Base-by-base conservation (phyloP, 2,797 vertebrate species). In the Falco cherrug region DNA sequence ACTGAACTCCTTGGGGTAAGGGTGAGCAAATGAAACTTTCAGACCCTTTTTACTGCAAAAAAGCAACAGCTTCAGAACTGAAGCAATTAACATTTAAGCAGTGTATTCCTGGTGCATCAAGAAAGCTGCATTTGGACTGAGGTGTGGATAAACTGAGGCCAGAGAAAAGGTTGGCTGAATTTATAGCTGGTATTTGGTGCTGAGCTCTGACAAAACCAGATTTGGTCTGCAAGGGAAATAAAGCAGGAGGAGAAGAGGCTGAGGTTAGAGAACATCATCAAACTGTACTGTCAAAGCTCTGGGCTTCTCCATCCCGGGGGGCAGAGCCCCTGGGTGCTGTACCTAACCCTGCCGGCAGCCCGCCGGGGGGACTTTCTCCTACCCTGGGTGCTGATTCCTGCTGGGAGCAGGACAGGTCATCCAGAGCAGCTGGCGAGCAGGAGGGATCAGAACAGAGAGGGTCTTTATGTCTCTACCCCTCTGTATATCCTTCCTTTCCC, bases 321-420 rank as follows among this genome's bases (percentile, higher is more conserved):
- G 24, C 41, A 69, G 57, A 69, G 39, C 37, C 16, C 8, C 16
- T 22, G 56, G 15, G 24, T 37, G 19, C 35, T 68, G 39, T 13
- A 33, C 16, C 63, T 9, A 68, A 41, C 19, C 54, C n/a, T 0
- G 1, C 41, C 1, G 1, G 12, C 18, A 31, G 37, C 6, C 28
- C 33, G 25, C 3, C 0, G 15, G 4, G n/a, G 35, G 33, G 41
- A 15, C 21, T 54, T 75, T 10, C 16, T 50, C 31, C 9, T 22
- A 4, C 24, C 45, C 21, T 19, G 15, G 28, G 22, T 8, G 5
- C n/a, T 28, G 51, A 16, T 29, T 45, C 16, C 15, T 31, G 17
- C 31, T 31, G 33, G 29, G 31, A 89, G 31, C 22, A 10, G 41
- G 47, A 26, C 41, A 89, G 26, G 33, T 39, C 70, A 56, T 10